Base-by-base conservation (phyloP, 2,797 vertebrate genomes). In the Gephyroberyx darwinii region DNA sequence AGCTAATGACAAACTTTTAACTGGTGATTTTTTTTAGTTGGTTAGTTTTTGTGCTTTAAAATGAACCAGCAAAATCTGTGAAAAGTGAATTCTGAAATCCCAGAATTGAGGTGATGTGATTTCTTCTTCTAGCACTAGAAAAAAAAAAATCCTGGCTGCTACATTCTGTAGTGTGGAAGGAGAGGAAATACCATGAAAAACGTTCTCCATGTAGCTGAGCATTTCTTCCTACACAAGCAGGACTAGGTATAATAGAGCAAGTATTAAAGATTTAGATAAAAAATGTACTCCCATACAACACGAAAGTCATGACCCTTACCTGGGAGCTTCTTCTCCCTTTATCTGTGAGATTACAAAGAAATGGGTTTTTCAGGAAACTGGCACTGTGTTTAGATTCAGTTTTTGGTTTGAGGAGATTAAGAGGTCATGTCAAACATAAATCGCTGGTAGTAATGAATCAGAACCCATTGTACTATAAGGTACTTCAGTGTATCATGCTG, bases 1-100 rank as follows among this genome's bases (percentile, higher is more conserved):
- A n/a, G n/a, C n/a, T n/a, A 26, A 26, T 26, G 26, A 26, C 26
- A 26, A 26, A 26, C 0, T 2, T 26, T 26, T 26, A 26, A 4
- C 26, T 26, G 26, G 2, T 26, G 26, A 26, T 26, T n/a, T n/a
- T n/a, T n/a, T n/a, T n/a, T n/a, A n/a, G n/a, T n/a, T 26, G 1
- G 1, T 1, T 26, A 3, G 1, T 41, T 10, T 41, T 41, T 41
- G 12, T 41, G 9, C 39, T 41, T 41, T 68, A 48, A 50, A 41
- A 35, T 26, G 75, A 10, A 12, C 16, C 47, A 68, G 45, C 4
- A 63, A 65, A 58, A 52, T 37, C 54, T 59, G 8, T 26, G 26
- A 26, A 54, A 41, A 50, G 37, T 31, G 5, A 67, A 78, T 72
- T 74, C 61, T 77, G 31, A 72, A 78, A 77, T 62, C 47, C 35